Evolutionary conservation across 2,797 vertebrate species (phyloP).

Genomic region (Carapus acus): DNA sequence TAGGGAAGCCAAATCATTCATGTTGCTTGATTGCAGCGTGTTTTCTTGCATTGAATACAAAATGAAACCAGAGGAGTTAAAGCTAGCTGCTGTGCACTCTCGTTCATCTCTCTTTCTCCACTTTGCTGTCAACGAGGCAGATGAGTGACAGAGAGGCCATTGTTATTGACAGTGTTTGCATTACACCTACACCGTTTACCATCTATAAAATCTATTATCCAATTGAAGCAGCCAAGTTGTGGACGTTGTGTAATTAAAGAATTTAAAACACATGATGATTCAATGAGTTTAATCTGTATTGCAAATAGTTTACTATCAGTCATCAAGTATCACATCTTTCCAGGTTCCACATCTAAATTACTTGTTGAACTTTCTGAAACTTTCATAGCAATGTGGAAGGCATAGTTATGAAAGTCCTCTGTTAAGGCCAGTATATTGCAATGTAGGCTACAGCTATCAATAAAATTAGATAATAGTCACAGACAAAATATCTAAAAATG

Average conservation of each 20-base stretch:
- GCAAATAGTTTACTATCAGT: not conserved
- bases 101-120: constrained; percentile 16
- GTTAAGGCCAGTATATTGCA: too few relatives aligned
- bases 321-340: too few relatives aligned
- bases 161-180: constrained; percentile 28
- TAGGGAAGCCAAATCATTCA: constrained; percentile 32
- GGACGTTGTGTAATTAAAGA: not conserved
- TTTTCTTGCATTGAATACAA: constrained; percentile 46
- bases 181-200: not conserved
- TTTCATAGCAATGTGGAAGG: too few relatives aligned
- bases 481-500: too few relatives aligned
- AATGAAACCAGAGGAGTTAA: constrained; percentile 37
- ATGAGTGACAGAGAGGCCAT: constrained; percentile 7
- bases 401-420: too few relatives aligned
- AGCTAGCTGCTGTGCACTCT: constrained; percentile 23
- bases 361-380: too few relatives aligned
- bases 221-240: not conserved
- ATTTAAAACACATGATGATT: not conserved
- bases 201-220: not conserved
- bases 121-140: constrained; percentile 29
- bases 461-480: too few relatives aligned
- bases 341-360: too few relatives aligned
- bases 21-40: constrained; percentile 41
- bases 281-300: not conserved
- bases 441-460: too few relatives aligned